Evolutionary conservation across 2,888 invertebrate genomes (phyloP).

Genomic region (Abrostola triplasia): DNA sequence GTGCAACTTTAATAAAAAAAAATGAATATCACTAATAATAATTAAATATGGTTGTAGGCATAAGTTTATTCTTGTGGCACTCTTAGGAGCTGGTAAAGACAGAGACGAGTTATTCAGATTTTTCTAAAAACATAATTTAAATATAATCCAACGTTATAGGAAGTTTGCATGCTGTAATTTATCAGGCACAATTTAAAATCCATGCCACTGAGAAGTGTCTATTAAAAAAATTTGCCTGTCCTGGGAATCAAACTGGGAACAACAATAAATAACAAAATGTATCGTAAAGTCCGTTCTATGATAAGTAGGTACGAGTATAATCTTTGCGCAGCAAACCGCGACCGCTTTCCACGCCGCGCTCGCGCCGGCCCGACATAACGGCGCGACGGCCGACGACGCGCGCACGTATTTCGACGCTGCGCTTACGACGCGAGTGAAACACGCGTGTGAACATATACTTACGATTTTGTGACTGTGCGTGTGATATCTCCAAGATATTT

Average conservation of each 20-base stretch:
- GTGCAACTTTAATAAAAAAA: not conserved
- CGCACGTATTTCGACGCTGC: conserved; percentile 42
- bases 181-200: no score
- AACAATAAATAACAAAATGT: conserved; percentile 27
- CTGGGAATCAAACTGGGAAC: conserved; percentile 21
- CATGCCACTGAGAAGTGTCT: no score
- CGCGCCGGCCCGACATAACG: conserved; percentile 78
- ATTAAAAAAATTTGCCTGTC: conserved; percentile 20
- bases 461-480: conserved; percentile 61
- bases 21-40: no score
- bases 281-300: conserved; percentile 33
- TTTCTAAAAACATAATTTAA: no score
- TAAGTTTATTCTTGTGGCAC: no score
- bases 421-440: conserved; percentile 59
- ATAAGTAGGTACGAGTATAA: conserved; percentile 48
- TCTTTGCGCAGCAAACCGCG: conserved; percentile 68
- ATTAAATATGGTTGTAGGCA: no score
- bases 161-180: no score
- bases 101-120: no score
- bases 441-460: conserved; percentile 60
- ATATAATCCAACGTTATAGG: no score
- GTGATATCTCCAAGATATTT: conserved; percentile 54
- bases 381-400: conserved; percentile 71
- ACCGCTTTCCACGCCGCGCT: conserved; percentile 73
- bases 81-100: no score